A percentile compares a stretch with the other conserved stretches of the same genome.
These are phyloP conservation scores for Chloropsis hardwickii DNA, from an alignment of 2,113 vertebrate genomes.

Conservation along the genomic window DNA sequence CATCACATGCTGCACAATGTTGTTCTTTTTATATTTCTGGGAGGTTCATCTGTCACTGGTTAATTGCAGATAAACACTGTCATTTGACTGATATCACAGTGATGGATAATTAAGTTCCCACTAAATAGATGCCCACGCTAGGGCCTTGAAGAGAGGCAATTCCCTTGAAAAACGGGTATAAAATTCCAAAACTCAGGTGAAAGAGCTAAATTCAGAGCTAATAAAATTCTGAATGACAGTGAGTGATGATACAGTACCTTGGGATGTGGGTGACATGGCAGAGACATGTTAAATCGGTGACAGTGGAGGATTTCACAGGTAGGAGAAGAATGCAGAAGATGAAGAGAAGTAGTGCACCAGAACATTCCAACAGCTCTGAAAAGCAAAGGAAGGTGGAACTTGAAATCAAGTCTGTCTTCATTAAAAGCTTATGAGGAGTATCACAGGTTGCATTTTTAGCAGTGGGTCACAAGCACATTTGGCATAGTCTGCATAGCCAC, in stretches of 20 bases:
- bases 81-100: slow-evolving; percentile 51
- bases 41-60: slow-evolving; percentile 26
- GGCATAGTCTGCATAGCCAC: not conserved
- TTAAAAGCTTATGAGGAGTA: not conserved
- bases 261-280: not conserved
- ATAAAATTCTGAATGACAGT: not conserved
- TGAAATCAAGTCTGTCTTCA: not conserved
- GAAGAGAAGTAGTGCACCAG: not conserved
- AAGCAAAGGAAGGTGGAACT: not conserved
- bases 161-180: not conserved
- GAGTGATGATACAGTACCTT: not conserved
- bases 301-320: not conserved
- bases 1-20: not conserved
- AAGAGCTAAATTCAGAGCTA: not conserved
- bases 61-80: slow-evolving; percentile 68
- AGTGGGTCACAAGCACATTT: not conserved
- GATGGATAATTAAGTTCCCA: slow-evolving; percentile 52
- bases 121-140: slow-evolving; percentile 21
- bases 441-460: not conserved
- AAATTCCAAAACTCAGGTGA: not conserved
- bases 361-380: not conserved
- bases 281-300: not conserved
- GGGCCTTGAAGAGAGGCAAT: slow-evolving; percentile 32
- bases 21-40: slow-evolving; percentile 48
- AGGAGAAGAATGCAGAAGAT: not conserved